Base-by-base conservation (phyloP, 2,113 vertebrate species). In the Triplophysa tibetana region DNA sequence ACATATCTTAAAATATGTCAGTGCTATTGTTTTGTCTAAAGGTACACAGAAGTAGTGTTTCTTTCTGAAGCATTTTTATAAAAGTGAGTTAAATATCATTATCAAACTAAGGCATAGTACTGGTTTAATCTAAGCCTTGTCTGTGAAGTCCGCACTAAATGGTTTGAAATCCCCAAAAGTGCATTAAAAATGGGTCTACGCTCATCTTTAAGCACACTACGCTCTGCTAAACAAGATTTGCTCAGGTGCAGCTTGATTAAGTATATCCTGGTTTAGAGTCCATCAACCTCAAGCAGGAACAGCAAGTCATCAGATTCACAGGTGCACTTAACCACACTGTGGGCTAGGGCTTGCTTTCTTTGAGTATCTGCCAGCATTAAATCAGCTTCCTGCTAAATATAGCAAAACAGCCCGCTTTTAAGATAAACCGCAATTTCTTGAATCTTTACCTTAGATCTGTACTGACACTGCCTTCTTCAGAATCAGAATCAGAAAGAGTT, bases 241-340 rank as follows among this genome's bases (percentile, higher is more conserved):
- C 62, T 65, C 77, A 80, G 85, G 56, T 83, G 80, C 13, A 61
- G 52, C 61, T 29, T 63, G 62, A 19, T 48, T 29, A 73, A 29
- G 19, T 41, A 43, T 58, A 24, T 67, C 61, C 16, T 79, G 26
- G n/a, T 26, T 50, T 3, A 64, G 52, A 72, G 26, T 77, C 45
- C 82, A 70, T 81, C 75, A 83, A 89, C 83, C 63, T 83, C 90
- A 12, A 23, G 90, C 73, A 91, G 69, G 75, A 93, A 90, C 21
- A 87, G 84, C 84, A 91, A 94, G 85, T 90, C 89, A 91, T 92
- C 88, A 90, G 70, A 90, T 91, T 90, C 87, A 89, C 89, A 92
- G 90, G 89, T 90, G 86, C 88, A 86, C 86, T 84, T 82, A 90
- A 84, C 85, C 88, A 86, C 82, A 75, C 61, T 48, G 65, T 87